phyloP scores from a whole-genome alignment of 2,113 vertebrate species.

The Rhegmatorhina hoffmannsi region DNA sequence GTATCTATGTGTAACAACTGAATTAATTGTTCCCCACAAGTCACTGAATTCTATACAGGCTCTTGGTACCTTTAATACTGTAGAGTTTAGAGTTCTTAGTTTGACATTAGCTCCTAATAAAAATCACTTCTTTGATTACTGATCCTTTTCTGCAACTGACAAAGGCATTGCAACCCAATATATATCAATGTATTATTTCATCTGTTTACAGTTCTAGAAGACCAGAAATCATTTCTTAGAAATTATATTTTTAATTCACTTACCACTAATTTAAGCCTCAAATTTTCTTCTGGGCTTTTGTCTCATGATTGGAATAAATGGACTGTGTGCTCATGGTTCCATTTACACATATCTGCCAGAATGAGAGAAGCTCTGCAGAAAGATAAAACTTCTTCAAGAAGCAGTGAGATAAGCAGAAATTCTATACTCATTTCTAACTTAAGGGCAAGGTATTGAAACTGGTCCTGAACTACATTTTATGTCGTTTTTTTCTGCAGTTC shows the following conservation, averaged over 20 bases:
- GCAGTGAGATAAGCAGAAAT: neutral
- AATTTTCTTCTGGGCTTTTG: neutral
- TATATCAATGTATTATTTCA: neutral
- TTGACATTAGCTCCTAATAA: neutral
- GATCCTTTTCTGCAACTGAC: neutral
- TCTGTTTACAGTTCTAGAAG: neutral
- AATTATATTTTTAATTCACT: neutral
- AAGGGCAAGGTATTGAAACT: neutral
- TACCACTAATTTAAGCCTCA: neutral
- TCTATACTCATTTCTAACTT: neutral
- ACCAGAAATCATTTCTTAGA: neutral
- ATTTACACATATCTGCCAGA: neutral
- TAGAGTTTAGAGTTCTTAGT: neutral
- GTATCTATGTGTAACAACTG: neutral
- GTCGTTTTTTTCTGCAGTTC: neutral
- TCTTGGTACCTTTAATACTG: neutral
- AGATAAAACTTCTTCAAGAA: neutral
- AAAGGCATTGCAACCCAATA: neutral
- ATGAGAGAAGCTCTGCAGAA: neutral
- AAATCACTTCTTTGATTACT: neutral
- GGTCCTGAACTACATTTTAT: neutral
- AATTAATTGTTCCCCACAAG: neutral
- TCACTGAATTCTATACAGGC: rapidly evolving
- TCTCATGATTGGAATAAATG: neutral
- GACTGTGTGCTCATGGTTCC: neutral